A percentile compares a stretch with the other conserved stretches of the same genome.
Conservation (phyloP, 2,113 vertebrate genomes). For the Tricholaema leucomelas region DNA sequence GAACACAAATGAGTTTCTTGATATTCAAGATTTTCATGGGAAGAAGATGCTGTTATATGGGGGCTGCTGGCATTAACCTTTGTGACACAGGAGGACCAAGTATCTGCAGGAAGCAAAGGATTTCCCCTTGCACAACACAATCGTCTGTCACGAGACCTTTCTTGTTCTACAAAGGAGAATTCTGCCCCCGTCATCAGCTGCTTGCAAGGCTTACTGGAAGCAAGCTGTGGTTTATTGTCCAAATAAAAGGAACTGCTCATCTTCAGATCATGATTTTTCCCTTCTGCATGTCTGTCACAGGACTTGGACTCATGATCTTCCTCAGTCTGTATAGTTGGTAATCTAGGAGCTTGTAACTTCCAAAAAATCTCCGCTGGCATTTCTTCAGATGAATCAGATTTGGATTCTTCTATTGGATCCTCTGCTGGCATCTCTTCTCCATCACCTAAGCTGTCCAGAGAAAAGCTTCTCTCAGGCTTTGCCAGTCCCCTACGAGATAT, state of each 20-base stretch:
- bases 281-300: neutral
- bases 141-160: neutral
- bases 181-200: neutral
- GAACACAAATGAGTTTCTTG: conserved; percentile 15
- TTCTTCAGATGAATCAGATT: conserved; percentile 72
- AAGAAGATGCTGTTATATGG: conserved; percentile 57
- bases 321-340: neutral
- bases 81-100: conserved; percentile 81
- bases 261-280: conserved; percentile 28
- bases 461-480: conserved; percentile 61
- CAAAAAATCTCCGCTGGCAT: conserved; percentile 82
- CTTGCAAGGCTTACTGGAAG: conserved; percentile 33
- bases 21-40: conserved; percentile 52
- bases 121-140: conserved; percentile 37
- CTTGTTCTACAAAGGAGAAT: neutral
- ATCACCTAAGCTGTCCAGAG: conserved; percentile 70
- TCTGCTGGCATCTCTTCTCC: conserved; percentile 60
- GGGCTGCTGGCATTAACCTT: conserved; percentile 66
- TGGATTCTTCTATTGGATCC: conserved; percentile 45
- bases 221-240: conserved; percentile 32
- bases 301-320: neutral
- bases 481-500: neutral
- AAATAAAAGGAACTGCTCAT: conserved; percentile 72
- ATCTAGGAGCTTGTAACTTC: conserved; percentile 70
- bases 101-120: conserved; percentile 69